Evolutionary conservation across 2,888 invertebrate species (phyloP).

Genomic region (Zygaena filipendulae): DNA sequence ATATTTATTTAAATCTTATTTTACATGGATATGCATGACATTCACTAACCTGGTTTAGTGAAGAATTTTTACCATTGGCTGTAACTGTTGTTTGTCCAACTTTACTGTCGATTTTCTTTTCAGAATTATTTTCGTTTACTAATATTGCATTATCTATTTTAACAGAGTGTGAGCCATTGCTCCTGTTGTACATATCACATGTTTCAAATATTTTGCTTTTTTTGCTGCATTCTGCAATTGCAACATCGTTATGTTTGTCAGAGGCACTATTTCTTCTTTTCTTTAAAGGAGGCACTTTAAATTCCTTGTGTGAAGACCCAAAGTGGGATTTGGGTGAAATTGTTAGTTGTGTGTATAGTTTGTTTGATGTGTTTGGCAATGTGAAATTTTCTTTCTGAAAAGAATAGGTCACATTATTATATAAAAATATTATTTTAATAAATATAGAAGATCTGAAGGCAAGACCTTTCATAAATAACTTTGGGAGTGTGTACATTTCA

Average conservation of each 20-base stretch:
- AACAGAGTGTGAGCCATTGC: constrained; percentile 31
- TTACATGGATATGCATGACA: too few relatives aligned
- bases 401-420: too few relatives aligned
- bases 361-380: constrained; percentile 48
- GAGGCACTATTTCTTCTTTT: constrained; percentile 59
- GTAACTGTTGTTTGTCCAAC: constrained; percentile 30
- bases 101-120: constrained; percentile 44
- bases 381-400: constrained; percentile 54
- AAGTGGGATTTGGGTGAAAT: constrained; percentile 49
- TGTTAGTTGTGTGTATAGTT: constrained; percentile 55
- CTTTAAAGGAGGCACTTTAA: constrained; percentile 47
- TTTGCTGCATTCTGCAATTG: constrained; percentile 39
- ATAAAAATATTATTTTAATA: constrained; percentile 6
- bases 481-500: too few relatives aligned
- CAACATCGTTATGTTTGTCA: constrained; percentile 52
- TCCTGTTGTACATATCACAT: constrained; percentile 49
- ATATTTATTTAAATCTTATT: too few relatives aligned
- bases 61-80: constrained; percentile 46
- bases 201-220: constrained; percentile 45
- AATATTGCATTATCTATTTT: constrained; percentile 36
- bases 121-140: constrained; percentile 39
- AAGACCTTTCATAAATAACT: too few relatives aligned
- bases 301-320: constrained; percentile 40
- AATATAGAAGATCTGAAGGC: too few relatives aligned
- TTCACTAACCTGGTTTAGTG: constrained; percentile 31